phyloP scores from a whole-genome alignment of 2,113 vertebrate species.

The Mirounga angustirostris region DNA sequence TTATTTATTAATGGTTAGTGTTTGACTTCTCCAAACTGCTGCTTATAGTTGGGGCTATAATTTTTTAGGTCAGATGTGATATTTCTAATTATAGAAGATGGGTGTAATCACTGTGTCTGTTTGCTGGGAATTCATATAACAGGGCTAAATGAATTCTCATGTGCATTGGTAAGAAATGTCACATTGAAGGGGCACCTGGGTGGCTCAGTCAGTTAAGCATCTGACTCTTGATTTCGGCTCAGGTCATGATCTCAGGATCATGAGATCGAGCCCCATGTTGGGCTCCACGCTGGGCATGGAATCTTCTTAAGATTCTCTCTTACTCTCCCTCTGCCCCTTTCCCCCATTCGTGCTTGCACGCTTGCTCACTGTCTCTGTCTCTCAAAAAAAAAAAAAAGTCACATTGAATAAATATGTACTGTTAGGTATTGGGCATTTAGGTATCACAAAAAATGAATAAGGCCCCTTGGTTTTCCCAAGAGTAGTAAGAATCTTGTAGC shows the following conservation, averaged over 20 bases:
- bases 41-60: constrained; percentile 39
- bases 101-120: neutral
- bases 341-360: neutral
- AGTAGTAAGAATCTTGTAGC: neutral
- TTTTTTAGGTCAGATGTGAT: constrained; percentile 34
- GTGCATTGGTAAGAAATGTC: constrained; percentile 28
- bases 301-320: neutral
- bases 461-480: neutral
- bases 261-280: too few species aligned
- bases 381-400: neutral
- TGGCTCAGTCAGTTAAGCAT: neutral
- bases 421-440: neutral
- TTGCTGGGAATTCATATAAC: neutral
- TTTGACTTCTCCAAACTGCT: constrained; percentile 31
- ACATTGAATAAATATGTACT: constrained; percentile 17
- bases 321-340: neutral
- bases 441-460: constrained; percentile 49
- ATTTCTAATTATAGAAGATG: constrained; percentile 48
- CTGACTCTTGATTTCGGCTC: neutral
- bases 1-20: constrained; percentile 24
- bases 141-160: constrained; percentile 52
- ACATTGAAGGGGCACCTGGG: neutral
- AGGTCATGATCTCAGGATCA: neutral
- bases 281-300: neutral
- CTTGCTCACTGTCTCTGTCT: neutral